Evolutionary conservation across 2,888 invertebrate species (phyloP).

Genomic region (Lottia scabra): DNA sequence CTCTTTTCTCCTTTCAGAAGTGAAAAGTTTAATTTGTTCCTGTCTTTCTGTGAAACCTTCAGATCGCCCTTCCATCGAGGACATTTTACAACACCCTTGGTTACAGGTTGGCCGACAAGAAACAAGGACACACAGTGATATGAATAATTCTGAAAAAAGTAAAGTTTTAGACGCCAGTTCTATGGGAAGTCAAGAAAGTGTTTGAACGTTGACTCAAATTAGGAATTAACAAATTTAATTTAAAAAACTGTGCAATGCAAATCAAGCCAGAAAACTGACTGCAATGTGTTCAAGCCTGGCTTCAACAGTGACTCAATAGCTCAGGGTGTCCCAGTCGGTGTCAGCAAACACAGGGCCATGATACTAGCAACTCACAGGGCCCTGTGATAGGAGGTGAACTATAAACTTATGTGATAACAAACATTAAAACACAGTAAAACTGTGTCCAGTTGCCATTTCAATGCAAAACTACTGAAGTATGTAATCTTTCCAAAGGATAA

Average conservation of each 20-base stretch:
- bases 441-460: constrained; percentile 47
- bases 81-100: constrained; percentile 73
- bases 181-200: constrained; percentile 56
- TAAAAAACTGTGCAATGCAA: too few species aligned
- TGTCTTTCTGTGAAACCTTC: constrained; percentile 72
- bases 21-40: constrained; percentile 72
- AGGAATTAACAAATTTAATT: too few species aligned
- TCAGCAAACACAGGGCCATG: background rate
- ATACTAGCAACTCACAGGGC: background rate
- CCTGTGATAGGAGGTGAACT: background rate
- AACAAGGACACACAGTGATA: background rate
- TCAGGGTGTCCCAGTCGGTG: background rate
- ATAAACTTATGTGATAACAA: too few species aligned
- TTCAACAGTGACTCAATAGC: too few species aligned
- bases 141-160: constrained; percentile 34
- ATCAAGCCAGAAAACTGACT: too few species aligned
- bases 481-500: background rate
- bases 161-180: constrained; percentile 45
- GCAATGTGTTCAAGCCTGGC: too few species aligned
- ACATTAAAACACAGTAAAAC: too few species aligned
- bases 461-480: constrained; percentile 39
- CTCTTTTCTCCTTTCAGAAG: constrained; percentile 67
- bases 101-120: constrained; percentile 49
- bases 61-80: constrained; percentile 71
- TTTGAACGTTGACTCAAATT: constrained; percentile 34